Evolutionary conservation across 64 coral and sea anemone species (phyloP).

Genomic region (Platygyra sinensis): DNA sequence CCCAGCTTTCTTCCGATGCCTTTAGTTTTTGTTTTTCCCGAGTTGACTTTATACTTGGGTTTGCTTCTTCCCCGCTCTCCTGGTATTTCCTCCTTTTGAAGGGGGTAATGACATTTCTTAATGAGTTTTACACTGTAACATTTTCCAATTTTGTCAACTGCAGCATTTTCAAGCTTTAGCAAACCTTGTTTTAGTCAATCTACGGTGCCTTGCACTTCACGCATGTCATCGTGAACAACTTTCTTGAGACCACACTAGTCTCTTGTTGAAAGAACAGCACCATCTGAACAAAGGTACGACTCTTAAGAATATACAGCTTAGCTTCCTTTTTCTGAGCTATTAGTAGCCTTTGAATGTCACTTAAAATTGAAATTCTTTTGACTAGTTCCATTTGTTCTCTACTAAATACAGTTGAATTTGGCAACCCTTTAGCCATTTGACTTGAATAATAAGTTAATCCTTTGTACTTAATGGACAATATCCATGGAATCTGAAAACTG

Average conservation of each 20-base stretch:
- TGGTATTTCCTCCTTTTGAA: too few relatives aligned
- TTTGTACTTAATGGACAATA: constrained; percentile 16
- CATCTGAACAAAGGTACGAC: not conserved
- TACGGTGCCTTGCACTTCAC: not conserved
- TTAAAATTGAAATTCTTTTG: constrained; percentile 27
- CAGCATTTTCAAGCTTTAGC: not conserved
- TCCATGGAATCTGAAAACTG: constrained; percentile 19
- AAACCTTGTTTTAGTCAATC: not conserved
- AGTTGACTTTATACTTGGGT: too few relatives aligned
- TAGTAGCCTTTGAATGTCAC: constrained; percentile 2
- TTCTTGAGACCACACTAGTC: not conserved
- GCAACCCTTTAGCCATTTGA: constrained; percentile 25
- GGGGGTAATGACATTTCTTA: too few relatives aligned
- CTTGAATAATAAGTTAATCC: constrained; percentile 50
- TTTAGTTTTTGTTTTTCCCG: too few relatives aligned
- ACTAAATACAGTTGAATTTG: constrained; percentile 47
- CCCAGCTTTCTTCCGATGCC: too few relatives aligned
- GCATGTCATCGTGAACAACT: not conserved
- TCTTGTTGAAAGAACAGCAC: not conserved
- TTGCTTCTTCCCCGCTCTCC: too few relatives aligned
- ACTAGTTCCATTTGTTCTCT: constrained; percentile 35
- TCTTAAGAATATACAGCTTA: not conserved
- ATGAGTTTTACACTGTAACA: too few relatives aligned
- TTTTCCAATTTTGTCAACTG: constrained; percentile 8
- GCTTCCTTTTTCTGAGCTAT: not conserved